Percentiles rank a stretch among this genome's conserved stretches.
Evolutionary conservation across 2,888 invertebrate species (phyloP).

Genomic region (Artemia sp.): DNA sequence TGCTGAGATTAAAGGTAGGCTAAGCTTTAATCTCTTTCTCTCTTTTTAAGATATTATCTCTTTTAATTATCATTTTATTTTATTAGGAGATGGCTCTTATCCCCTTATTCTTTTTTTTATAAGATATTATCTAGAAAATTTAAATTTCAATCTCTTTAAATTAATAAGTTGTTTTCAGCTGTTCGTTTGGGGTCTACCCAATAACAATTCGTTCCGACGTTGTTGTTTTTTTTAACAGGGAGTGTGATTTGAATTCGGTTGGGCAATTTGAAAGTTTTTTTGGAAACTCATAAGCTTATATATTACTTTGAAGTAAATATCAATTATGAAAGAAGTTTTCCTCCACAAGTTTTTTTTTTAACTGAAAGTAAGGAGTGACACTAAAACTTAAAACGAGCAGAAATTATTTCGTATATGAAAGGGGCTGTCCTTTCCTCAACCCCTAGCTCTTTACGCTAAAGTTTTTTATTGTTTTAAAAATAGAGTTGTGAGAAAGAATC

Average conservation of each 20-base stretch:
- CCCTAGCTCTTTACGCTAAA: too few relatives aligned
- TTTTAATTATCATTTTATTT: background rate
- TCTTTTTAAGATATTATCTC: background rate
- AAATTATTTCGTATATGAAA: too few relatives aligned
- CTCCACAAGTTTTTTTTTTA: background rate
- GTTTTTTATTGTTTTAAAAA: too few relatives aligned
- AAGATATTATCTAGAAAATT: background rate
- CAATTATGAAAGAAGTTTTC: background rate
- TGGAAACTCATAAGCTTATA: background rate
- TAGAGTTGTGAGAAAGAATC: too few relatives aligned
- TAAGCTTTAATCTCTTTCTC: background rate
- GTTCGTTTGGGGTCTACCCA: too few relatives aligned
- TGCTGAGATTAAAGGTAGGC: constrained; percentile 34
- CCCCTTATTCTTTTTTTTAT: background rate
- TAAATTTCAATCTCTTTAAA: too few relatives aligned
- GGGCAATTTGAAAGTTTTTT: too few relatives aligned
- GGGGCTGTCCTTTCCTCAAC: too few relatives aligned
- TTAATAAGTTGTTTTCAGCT: background rate
- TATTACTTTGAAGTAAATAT: background rate
- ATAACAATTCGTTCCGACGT: too few relatives aligned
- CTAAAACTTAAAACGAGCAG: too few relatives aligned
- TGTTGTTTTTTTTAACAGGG: background rate
- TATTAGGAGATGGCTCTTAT: background rate
- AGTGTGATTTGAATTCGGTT: background rate
- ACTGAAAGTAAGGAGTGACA: too few relatives aligned